These are phyloP conservation scores for Egretta garzetta DNA, from an alignment of 2,113 vertebrate genomes.

Conservation along the genomic window DNA sequence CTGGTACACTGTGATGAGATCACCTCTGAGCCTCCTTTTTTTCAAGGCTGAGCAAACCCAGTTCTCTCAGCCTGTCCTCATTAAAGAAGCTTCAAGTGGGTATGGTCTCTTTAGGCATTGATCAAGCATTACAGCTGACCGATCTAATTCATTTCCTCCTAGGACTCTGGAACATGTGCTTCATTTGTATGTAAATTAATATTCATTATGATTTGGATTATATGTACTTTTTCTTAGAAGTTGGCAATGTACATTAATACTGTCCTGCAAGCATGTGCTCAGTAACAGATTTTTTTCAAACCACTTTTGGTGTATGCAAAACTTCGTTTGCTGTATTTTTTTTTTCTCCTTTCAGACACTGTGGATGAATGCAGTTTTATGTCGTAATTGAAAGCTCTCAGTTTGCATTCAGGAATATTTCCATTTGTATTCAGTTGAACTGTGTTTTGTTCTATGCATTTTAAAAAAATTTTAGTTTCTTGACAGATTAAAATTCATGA, in stretches of 20 bases:
- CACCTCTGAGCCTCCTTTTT: too few relatives aligned
- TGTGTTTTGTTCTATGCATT: background rate
- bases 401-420: background rate
- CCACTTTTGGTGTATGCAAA: background rate
- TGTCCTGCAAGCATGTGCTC: background rate
- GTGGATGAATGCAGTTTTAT: background rate
- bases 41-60: too few relatives aligned
- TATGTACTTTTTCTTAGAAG: background rate
- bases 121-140: background rate
- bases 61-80: too few relatives aligned
- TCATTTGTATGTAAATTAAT: background rate
- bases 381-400: background rate
- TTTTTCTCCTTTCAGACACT: background rate
- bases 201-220: background rate
- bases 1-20: too few relatives aligned
- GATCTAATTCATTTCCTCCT: background rate
- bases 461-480: background rate
- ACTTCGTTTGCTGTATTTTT: background rate
- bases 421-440: background rate
- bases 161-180: background rate
- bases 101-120: background rate
- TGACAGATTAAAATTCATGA: slow-evolving; percentile 59
- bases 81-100: background rate
- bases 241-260: background rate
- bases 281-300: background rate